Evolutionary conservation across 30 jellyfish, hydroid and myxozoan species (phyloP).

Genomic region (Hydractinia symbiolongicarpus): DNA sequence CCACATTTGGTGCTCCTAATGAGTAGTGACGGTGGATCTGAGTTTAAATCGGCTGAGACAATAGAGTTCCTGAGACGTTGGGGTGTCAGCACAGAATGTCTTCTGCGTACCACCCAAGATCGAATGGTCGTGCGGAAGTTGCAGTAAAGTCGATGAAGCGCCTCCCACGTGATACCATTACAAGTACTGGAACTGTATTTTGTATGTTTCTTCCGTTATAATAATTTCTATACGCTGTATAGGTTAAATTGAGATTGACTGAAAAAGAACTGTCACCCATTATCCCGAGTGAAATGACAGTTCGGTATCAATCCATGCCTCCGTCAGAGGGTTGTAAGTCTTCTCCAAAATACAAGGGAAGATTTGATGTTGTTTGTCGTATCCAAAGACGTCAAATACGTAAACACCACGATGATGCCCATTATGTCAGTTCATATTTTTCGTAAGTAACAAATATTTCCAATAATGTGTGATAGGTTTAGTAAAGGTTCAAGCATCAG

Average conservation of each 20-base stretch:
- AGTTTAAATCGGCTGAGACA: too few relatives aligned
- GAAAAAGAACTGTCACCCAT: background rate
- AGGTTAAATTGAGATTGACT: background rate
- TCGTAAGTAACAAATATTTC: conserved; percentile 18
- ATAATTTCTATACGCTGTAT: too few relatives aligned
- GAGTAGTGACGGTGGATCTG: too few relatives aligned
- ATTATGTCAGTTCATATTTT: conserved; percentile 25
- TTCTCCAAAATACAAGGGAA: background rate
- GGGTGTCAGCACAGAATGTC: too few relatives aligned
- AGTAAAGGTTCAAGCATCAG: conserved; percentile 13
- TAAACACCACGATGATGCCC: conserved; percentile 26
- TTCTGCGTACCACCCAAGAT: too few relatives aligned
- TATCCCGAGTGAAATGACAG: background rate
- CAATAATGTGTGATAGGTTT: background rate
- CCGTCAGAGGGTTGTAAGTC: background rate
- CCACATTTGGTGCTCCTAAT: background rate
- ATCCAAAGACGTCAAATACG: conserved; percentile 31
- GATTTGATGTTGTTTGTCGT: conserved; percentile 19
- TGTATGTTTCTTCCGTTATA: background rate
- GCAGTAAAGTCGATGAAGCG: too few relatives aligned
- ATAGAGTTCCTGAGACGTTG: too few relatives aligned
- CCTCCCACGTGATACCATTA: too few relatives aligned
- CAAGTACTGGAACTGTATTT: background rate
- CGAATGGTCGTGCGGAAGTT: too few relatives aligned
- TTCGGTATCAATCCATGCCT: conserved; percentile 11